A percentile compares a stretch with the other conserved stretches of the same genome.
Conservation (phyloP, 2,888 invertebrate species). For the Acanthosoma haemorrhoidale region DNA sequence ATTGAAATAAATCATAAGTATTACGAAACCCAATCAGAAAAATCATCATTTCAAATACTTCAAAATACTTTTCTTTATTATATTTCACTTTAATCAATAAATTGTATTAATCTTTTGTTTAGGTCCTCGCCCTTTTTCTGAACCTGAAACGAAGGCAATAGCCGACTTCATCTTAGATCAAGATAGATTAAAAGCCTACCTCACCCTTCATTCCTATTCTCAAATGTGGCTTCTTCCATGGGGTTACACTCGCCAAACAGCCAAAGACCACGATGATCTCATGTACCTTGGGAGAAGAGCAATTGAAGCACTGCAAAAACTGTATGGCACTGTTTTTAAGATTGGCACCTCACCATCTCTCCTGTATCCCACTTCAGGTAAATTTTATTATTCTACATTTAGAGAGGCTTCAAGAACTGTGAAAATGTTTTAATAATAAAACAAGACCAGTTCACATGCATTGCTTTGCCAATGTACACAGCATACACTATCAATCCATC, state of each 20-base stretch:
- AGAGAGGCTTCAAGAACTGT: no score
- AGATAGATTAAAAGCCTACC: constrained; percentile 47
- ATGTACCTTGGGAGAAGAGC: constrained; percentile 44
- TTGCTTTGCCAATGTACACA: no score
- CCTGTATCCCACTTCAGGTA: constrained; percentile 42
- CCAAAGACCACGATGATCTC: constrained; percentile 44
- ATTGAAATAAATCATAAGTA: no score
- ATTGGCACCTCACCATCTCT: constrained; percentile 41
- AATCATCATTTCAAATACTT: no score
- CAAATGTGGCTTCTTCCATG: constrained; percentile 49
- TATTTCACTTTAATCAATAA: no score
- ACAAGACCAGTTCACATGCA: no score
- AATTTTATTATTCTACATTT: no score
- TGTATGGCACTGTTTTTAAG: constrained; percentile 42
- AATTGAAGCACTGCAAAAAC: constrained; percentile 42
- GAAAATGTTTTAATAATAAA: no score
- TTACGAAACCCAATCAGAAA: no score
- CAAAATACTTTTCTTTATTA: no score
- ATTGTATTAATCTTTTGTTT: no score
- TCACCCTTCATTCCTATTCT: constrained; percentile 61
- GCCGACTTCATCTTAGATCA: constrained; percentile 46
- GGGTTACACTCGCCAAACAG: constrained; percentile 44
- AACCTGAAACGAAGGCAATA: constrained; percentile 49
- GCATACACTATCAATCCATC: no score
- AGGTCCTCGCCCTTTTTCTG: constrained; percentile 46